Percentiles rank a stretch among this genome's conserved stretches.
Evolutionary conservation across 2,888 invertebrate species (phyloP).

Genomic region (Mystacides longicornis): DNA sequence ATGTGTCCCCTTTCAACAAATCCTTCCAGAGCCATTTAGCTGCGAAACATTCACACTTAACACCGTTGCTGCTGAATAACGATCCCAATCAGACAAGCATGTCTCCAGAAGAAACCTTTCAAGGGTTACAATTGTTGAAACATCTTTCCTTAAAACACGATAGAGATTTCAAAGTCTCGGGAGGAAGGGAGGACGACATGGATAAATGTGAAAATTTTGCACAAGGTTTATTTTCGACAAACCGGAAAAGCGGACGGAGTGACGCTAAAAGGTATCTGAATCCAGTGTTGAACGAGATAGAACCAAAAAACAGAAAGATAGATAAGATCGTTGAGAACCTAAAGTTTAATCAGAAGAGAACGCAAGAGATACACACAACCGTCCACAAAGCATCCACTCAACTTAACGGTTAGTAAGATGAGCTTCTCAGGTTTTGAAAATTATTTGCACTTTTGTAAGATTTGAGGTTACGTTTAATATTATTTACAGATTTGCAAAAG

Average conservation of each 20-base stretch:
- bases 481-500: slow-evolving; percentile 21
- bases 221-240: slow-evolving; percentile 3
- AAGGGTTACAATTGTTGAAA: slow-evolving; percentile 20
- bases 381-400: slow-evolving; percentile 12
- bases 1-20: slow-evolving; percentile 22
- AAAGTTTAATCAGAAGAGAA: slow-evolving; percentile 27
- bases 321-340: slow-evolving; percentile 40
- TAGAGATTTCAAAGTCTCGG: slow-evolving; percentile 11
- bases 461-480: background rate
- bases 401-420: slow-evolving; percentile 13
- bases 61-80: background rate
- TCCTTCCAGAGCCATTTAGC: slow-evolving; percentile 20
- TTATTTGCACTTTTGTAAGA: background rate
- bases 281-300: slow-evolving; percentile 23
- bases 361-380: slow-evolving; percentile 11
- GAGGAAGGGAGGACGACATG: slow-evolving; percentile 19
- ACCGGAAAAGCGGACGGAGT: slow-evolving; percentile 17
- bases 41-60: slow-evolving; percentile 13
- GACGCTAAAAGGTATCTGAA: slow-evolving; percentile 21
- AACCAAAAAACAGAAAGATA: slow-evolving; percentile 35
- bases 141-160: slow-evolving; percentile 18
- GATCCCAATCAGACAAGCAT: slow-evolving; percentile 5
- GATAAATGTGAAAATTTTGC: slow-evolving; percentile 11
- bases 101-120: slow-evolving; percentile 17
- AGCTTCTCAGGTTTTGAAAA: background rate